phyloP scores from a whole-genome alignment of 2,797 vertebrate species.

The Thalassophryne amazonica region DNA sequence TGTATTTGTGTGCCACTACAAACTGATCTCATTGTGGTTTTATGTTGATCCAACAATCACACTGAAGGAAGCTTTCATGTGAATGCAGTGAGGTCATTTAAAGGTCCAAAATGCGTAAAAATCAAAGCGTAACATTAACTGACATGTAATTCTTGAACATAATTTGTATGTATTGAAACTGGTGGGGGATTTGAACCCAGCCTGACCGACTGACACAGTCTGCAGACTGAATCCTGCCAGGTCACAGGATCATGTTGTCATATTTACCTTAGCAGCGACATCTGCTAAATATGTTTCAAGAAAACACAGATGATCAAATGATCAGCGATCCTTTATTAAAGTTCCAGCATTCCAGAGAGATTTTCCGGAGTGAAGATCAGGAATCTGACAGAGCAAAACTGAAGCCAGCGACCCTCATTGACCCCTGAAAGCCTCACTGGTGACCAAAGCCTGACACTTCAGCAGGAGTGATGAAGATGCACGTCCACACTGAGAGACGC shows the following conservation, averaged over 20 bases:
- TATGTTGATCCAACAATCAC: slow-evolving; percentile 21
- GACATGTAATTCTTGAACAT: too few species aligned
- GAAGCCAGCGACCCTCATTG: slow-evolving; percentile 49
- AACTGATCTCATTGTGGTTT: slow-evolving; percentile 25
- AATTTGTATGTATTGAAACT: too few species aligned
- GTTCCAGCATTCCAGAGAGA: neutral
- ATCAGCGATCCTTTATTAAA: slow-evolving; percentile 27
- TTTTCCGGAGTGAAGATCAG: slow-evolving; percentile 30
- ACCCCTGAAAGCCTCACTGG: slow-evolving; percentile 42
- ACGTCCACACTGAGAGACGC: slow-evolving; percentile 8
- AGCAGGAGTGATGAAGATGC: slow-evolving; percentile 1
- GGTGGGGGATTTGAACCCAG: neutral
- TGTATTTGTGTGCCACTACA: too few species aligned
- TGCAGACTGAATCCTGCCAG: slow-evolving; percentile 4
- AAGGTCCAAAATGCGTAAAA: slow-evolving; percentile 8
- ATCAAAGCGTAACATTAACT: too few species aligned
- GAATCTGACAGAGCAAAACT: slow-evolving; percentile 47
- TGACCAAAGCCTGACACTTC: slow-evolving; percentile 25
- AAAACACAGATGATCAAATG: too few species aligned
- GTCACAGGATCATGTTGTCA: slow-evolving; percentile 5
- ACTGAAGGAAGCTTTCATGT: slow-evolving; percentile 7
- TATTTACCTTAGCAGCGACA: too few species aligned
- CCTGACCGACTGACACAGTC: neutral
- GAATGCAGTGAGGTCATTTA: slow-evolving; percentile 13
- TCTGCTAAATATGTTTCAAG: too few species aligned